Conservation (phyloP, 2,113 vertebrate species). For the Procavia capensis region DNA sequence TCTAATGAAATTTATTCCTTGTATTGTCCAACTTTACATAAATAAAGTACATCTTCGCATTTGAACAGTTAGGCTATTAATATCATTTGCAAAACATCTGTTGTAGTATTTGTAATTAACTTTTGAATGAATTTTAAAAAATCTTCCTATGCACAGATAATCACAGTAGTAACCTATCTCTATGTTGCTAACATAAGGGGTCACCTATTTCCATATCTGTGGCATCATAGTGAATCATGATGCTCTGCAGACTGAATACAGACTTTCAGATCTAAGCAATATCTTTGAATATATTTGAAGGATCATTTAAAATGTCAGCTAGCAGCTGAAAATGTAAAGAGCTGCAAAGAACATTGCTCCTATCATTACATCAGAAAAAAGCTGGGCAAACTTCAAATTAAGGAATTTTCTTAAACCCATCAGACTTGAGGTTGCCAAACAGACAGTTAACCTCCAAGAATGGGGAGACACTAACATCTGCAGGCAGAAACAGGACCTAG, state of each 20-base stretch:
- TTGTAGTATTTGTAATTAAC: slow-evolving; percentile 44
- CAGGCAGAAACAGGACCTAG: too few relatives aligned
- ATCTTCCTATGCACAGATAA: not conserved
- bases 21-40: slow-evolving; percentile 60
- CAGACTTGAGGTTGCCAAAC: too few relatives aligned
- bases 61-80: slow-evolving; percentile 60
- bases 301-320: slow-evolving; percentile 60
- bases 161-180: not conserved
- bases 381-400: not conserved
- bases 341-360: not conserved
- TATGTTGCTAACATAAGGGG: slow-evolving; percentile 31
- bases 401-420: not conserved
- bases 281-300: slow-evolving; percentile 58
- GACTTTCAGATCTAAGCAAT: slow-evolving; percentile 59
- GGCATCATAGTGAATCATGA: not conserved
- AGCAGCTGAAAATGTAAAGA: not conserved
- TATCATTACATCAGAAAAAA: not conserved
- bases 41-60: slow-evolving; percentile 57
- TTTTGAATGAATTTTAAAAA: slow-evolving; percentile 36
- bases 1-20: slow-evolving; percentile 57
- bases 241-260: slow-evolving; percentile 26
- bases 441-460: not conserved
- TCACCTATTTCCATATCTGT: slow-evolving; percentile 37
- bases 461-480: too few relatives aligned
- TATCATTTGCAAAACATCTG: slow-evolving; percentile 71